Conservation (phyloP, 2,113 vertebrate species). For the Ifrita kowaldi region DNA sequence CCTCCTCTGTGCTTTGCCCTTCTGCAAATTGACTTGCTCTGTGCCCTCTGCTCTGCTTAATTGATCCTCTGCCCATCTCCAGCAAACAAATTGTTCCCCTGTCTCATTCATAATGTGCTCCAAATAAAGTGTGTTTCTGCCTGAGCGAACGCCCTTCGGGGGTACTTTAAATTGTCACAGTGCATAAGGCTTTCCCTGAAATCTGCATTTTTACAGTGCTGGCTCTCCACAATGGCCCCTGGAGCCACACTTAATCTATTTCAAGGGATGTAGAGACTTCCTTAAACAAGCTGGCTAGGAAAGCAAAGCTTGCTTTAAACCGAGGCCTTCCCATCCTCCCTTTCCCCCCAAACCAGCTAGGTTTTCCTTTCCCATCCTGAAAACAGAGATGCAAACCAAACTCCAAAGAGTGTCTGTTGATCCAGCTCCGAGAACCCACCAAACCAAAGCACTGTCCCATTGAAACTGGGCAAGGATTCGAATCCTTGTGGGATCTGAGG, state of each 20-base stretch:
- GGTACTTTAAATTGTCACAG: slow-evolving; percentile 25
- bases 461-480: neutral
- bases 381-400: neutral
- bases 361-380: neutral
- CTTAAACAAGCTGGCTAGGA: neutral
- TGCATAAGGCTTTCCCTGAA: neutral
- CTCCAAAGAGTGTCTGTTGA: neutral
- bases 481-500: neutral
- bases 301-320: neutral
- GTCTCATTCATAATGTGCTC: neutral
- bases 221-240: neutral
- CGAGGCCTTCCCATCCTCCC: neutral
- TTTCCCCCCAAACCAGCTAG: neutral
- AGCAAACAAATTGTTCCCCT: neutral
- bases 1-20: neutral
- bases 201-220: neutral
- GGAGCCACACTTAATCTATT: slow-evolving; percentile 2
- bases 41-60: neutral
- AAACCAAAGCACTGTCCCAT: neutral
- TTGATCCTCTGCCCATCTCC: neutral
- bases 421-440: neutral
- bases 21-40: neutral
- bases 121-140: slow-evolving; percentile 20
- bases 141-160: neutral
- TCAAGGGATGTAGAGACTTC: neutral